phyloP scores from a whole-genome alignment of 2,113 vertebrate species.

The Stigmatopora nigra region DNA sequence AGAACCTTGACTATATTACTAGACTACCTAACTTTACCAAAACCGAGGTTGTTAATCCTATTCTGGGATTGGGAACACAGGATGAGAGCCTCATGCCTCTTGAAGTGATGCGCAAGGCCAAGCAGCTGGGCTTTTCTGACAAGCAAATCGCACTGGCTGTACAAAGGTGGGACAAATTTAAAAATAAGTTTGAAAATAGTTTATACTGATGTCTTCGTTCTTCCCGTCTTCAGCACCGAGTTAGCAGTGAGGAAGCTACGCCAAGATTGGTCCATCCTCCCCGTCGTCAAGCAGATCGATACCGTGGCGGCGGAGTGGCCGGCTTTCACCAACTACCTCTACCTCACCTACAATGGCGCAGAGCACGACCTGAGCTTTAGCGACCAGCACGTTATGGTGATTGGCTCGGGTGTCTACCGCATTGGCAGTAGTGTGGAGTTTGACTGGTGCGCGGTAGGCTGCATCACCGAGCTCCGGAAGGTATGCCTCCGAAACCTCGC shows the following conservation, averaged over 20 bases:
- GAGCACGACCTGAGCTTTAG: conserved; percentile 80
- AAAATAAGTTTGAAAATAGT: neutral
- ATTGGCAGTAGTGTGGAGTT: conserved; percentile 97
- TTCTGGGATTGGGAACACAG: conserved; percentile 2
- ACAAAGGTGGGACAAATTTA: conserved; percentile 73
- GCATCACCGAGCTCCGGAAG: conserved; percentile 92
- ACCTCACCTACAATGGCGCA: conserved; percentile 85
- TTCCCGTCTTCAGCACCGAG: conserved; percentile 76
- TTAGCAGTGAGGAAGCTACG: conserved; percentile 87
- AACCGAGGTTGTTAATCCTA: neutral
- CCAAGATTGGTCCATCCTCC: conserved; percentile 82
- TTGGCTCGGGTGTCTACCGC: conserved; percentile 92
- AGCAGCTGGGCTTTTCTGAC: conserved; percentile 93
- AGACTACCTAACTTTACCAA: too few species aligned
- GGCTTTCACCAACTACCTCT: conserved; percentile 90
- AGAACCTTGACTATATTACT: too few species aligned
- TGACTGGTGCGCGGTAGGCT: conserved; percentile 94
- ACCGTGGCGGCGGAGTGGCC: conserved; percentile 96
- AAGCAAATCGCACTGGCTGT: conserved; percentile 91
- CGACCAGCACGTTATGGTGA: conserved; percentile 86
- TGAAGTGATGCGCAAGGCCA: conserved; percentile 78
- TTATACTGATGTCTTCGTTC: neutral
- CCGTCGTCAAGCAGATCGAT: conserved; percentile 93
- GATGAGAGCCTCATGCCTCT: conserved; percentile 72
- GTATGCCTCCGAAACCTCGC: conserved; percentile 44